Base-by-base conservation (phyloP, 2,797 vertebrate species). In the Aldrovandia affinis region DNA sequence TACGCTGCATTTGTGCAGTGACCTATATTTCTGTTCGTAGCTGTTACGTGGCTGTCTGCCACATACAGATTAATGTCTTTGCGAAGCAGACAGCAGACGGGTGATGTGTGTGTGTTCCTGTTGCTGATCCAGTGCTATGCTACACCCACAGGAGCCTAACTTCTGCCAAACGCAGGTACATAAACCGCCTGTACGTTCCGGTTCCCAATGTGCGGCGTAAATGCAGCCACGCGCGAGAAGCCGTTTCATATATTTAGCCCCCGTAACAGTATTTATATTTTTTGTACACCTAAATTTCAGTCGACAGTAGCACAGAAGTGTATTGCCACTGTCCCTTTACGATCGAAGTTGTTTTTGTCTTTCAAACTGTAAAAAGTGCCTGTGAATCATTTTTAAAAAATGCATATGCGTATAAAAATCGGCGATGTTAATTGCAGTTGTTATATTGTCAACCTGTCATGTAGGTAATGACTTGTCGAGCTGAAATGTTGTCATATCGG, bases 1-100 rank as follows among this genome's bases (percentile, higher is more conserved):
- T 77, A 77, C 20, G 73, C 42, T 22, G 42, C 47, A n/a, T 75
- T 44, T 75, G 22, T n/a, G 55, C 7, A 57, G 73, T 77, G 73
- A 77, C 73, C 73, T 47, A 77, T 15, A 77, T 77, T 77, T 77
- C n/a, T n/a, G n/a, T n/a, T n/a, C n/a, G n/a, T n/a, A n/a, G n/a
- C n/a, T n/a, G n/a, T n/a, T n/a, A n/a, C n/a, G n/a, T n/a, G n/a
- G n/a, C n/a, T n/a, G n/a, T n/a, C n/a, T n/a, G n/a, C n/a, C n/a
- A n/a, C n/a, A n/a, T n/a, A n/a, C 73, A 77, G 22, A 1, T 42
- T 0, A 20, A 10, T n/a, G 73, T 44, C 20, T 5, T 18, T 36
- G 73, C 42, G 47, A 47, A 47, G 39, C 25, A 47, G n/a, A 25
- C 20, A 47, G 44, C 6, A 47, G 20, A 12, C 9, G 63, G 10